Evolutionary conservation across 2,888 invertebrate genomes (phyloP).

Genomic region (Callyntrura sp.): DNA sequence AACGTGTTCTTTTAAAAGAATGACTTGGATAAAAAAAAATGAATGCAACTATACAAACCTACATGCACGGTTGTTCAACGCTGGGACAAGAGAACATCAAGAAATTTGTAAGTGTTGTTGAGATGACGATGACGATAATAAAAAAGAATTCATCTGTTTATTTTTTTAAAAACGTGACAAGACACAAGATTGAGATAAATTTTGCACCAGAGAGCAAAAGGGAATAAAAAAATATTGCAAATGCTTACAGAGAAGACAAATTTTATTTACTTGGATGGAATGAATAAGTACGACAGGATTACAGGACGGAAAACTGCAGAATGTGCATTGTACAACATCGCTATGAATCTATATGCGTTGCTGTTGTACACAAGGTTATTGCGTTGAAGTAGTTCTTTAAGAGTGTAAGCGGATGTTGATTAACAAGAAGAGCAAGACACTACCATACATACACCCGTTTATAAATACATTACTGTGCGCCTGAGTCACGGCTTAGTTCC

Average conservation of each 20-base stretch:
- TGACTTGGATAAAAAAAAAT: slow-evolving; percentile 1
- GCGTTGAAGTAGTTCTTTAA: slow-evolving; percentile 49
- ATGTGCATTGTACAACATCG: not conserved
- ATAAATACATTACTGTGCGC: slow-evolving; percentile 74
- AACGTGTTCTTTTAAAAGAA: not conserved
- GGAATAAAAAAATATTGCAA: slow-evolving; percentile 83
- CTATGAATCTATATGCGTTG: not conserved
- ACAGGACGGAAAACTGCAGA: slow-evolving; percentile 20
- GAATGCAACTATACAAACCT: not conserved
- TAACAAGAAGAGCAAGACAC: slow-evolving; percentile 73
- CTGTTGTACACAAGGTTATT: slow-evolving; percentile 1
- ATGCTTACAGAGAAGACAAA: slow-evolving; percentile 61
- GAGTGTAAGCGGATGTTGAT: slow-evolving; percentile 74
- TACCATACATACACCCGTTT: slow-evolving; percentile 51
- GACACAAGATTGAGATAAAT: slow-evolving; percentile 84
- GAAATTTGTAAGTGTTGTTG: slow-evolving; percentile 18
- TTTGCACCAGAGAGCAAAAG: slow-evolving; percentile 84
- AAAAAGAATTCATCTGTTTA: slow-evolving; percentile 15
- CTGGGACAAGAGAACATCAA: not conserved
- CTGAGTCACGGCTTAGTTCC: slow-evolving; percentile 75
- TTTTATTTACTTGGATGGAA: slow-evolving; percentile 31
- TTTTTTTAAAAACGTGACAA: slow-evolving; percentile 51
- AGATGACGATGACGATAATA: slow-evolving; percentile 1
- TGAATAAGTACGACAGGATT: slow-evolving; percentile 76
- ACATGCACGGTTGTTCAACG: not conserved